Conservation (phyloP, 2,888 invertebrate species). For the Fragum whitleyi region DNA sequence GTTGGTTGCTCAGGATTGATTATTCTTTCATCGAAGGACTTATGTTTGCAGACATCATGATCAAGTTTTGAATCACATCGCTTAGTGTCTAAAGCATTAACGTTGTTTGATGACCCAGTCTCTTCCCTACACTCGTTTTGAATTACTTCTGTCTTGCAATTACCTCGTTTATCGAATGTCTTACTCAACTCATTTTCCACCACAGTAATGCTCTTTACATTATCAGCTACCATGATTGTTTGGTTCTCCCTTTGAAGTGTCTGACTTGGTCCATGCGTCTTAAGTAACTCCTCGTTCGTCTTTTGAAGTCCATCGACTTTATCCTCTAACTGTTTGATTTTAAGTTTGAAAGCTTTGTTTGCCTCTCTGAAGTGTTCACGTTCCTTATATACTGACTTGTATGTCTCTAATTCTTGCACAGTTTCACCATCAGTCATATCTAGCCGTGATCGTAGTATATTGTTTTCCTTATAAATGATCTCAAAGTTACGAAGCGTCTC, state of each 20-base stretch:
- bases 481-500: slow-evolving; percentile 59
- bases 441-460: slow-evolving; percentile 52
- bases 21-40: slow-evolving; percentile 49
- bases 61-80: slow-evolving; percentile 53
- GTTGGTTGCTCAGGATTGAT: slow-evolving; percentile 47
- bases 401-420: slow-evolving; percentile 51
- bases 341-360: slow-evolving; percentile 54
- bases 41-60: slow-evolving; percentile 53
- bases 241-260: slow-evolving; percentile 56
- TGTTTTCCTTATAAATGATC: slow-evolving; percentile 61
- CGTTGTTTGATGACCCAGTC: too few relatives aligned
- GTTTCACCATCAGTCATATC: slow-evolving; percentile 44
- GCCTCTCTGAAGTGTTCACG: slow-evolving; percentile 57
- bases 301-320: slow-evolving; percentile 41
- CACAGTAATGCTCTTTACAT: slow-evolving; percentile 43
- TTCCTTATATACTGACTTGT: slow-evolving; percentile 55
- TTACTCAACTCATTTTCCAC: slow-evolving; percentile 48
- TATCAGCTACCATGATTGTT: slow-evolving; percentile 47
- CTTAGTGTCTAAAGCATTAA: slow-evolving; percentile 44
- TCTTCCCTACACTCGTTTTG: too few relatives aligned
- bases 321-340: slow-evolving; percentile 54
- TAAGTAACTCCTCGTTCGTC: slow-evolving; percentile 43
- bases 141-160: slow-evolving; percentile 56
- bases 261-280: slow-evolving; percentile 47
- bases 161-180: slow-evolving; percentile 47